phyloP scores from a whole-genome alignment of 2,113 vertebrate species.

The Chrysemys picta region DNA sequence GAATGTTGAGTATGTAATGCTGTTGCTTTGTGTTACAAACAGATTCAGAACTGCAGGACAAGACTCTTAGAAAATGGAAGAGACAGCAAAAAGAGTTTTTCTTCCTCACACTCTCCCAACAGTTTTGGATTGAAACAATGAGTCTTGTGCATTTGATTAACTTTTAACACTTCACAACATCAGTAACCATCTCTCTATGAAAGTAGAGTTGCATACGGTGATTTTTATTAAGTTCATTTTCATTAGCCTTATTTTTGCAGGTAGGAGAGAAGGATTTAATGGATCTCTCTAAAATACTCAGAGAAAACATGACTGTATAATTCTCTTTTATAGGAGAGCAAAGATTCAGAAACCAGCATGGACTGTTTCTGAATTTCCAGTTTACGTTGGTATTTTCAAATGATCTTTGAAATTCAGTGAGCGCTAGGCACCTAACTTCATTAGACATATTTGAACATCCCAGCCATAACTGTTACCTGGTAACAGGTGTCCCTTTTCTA shows the following conservation, averaged over 20 bases:
- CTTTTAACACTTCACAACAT: not conserved
- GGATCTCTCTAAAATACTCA: not conserved
- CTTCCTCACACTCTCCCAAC: not conserved
- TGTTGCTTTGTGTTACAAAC: not conserved
- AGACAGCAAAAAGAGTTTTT: not conserved
- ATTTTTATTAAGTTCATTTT: not conserved
- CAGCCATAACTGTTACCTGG: not conserved
- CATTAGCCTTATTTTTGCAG: not conserved
- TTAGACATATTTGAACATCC: not conserved
- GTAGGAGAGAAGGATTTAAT: not conserved
- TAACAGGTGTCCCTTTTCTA: not conserved
- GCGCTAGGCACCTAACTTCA: not conserved
- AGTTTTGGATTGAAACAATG: not conserved
- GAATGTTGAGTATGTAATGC: not conserved
- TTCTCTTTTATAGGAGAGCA: not conserved
- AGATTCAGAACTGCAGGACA: not conserved
- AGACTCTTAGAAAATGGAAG: not conserved
- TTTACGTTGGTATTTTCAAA: not conserved
- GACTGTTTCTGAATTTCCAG: not conserved
- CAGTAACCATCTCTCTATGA: not conserved
- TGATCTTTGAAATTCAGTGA: not conserved
- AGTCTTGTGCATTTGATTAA: rapidly evolving
- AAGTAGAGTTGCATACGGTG: not conserved
- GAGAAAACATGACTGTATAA: not conserved
- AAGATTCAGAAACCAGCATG: not conserved